Evolutionary conservation across 2,797 vertebrate genomes (phyloP), one percentile per base, ranked within the genome.

Genomic region (Arnoldichthys spilopterus): DNA sequence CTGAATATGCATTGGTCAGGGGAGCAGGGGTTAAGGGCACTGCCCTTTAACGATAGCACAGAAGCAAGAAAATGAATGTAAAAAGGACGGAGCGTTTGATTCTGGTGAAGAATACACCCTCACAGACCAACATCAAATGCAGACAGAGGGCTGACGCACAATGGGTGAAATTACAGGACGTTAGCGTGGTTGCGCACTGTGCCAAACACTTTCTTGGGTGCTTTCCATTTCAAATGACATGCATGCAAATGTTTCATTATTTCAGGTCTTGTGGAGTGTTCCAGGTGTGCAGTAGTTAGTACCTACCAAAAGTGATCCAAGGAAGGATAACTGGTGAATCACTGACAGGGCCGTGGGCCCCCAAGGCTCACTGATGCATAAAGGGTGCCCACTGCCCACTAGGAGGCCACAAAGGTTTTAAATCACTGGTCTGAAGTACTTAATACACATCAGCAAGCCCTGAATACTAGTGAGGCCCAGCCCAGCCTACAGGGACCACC

Each of bases 1-100:
- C 62, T 86, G 78, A 81, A 83, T 79, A 83, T 85, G 71, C 40
- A 83, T 75, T 24, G 24, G 76, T 18, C 7, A 64, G 26, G 45
- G 30, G 56, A 32, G 58, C 47, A 54, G 51, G 47, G 75, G 75
- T 78, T 54, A 77, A 43, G 66, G 32, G 70, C 73, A 47, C 47
- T 72, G 68, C 47, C 49, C 73, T 56, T 34, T 77, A 62, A 84
- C 74, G 49, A 83, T 45, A 83, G 76, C 15, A 13, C 20, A 51
- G 45, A 12, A 24, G 30, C 37, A 47, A 72, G 56, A 73, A 78
- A 68, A 80, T 34, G 15, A 66, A 70, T 49, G 24, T 18, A 61
- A 67, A 74, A 81, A 53, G 34, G 74, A 67, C 28, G 30, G 13
- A 32, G 32, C 34, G 53, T 74, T 85, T 76, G 81, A 82, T 69